These are phyloP conservation scores for Eupsilia transversa DNA, from an alignment of 2,888 invertebrate species.

Conservation along the genomic window DNA sequence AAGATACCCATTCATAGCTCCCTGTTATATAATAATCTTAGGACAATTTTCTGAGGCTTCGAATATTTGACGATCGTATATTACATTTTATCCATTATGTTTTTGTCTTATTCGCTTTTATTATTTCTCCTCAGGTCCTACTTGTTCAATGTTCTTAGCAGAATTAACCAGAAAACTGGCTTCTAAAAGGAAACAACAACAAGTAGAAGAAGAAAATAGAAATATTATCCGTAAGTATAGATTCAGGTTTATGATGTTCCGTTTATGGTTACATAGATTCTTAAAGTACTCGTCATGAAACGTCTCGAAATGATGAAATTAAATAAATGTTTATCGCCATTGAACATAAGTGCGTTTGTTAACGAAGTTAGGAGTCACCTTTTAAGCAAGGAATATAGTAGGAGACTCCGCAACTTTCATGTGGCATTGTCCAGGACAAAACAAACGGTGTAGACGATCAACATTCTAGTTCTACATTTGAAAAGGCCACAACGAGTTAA, in stretches of 20 bases:
- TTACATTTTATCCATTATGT: neutral
- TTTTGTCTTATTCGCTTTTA: neutral
- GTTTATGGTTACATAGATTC: neutral
- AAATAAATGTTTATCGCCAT: neutral
- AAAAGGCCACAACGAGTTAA: neutral
- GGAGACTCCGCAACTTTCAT: neutral
- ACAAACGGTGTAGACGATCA: neutral
- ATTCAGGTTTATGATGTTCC: neutral
- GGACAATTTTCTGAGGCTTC: neutral
- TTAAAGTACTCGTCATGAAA: neutral
- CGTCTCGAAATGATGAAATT: neutral
- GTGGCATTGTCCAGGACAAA: neutral
- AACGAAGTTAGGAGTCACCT: neutral
- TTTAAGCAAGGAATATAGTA: neutral
- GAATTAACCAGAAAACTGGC: constrained; percentile 83
- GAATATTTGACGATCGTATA: neutral
- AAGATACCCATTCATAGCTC: neutral
- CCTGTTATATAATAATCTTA: neutral
- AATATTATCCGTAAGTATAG: constrained; percentile 83
- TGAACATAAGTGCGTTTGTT: neutral
- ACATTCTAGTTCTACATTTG: neutral
- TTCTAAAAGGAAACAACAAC: constrained; percentile 78
- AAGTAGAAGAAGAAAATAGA: constrained; percentile 73
- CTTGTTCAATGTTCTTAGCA: constrained; percentile 86
- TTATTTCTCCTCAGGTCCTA: constrained; percentile 75